Percentiles rank a stretch among this genome's conserved stretches.
phyloP scores from a whole-genome alignment of 2,113 vertebrate species.

The Rhinichthys klamathensis region DNA sequence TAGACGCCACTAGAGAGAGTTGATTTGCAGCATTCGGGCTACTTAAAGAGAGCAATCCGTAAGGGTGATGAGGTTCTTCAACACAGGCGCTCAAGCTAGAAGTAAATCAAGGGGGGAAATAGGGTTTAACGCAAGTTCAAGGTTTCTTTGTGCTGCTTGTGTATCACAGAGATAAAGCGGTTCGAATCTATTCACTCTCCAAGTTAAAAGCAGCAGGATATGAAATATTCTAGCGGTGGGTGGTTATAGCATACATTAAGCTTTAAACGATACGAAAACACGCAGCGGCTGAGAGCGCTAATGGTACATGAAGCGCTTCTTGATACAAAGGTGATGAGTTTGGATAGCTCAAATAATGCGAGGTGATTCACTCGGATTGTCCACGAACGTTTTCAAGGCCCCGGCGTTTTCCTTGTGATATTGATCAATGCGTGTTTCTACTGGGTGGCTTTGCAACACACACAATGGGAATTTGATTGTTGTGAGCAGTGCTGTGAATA shows the following conservation, averaged over 20 bases:
- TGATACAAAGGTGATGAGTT: constrained; percentile 40
- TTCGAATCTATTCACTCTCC: constrained; percentile 15
- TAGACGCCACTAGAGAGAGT: constrained; percentile 1
- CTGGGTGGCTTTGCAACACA: constrained; percentile 17
- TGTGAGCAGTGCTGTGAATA: not conserved
- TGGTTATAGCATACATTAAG: constrained; percentile 43
- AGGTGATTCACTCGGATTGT: constrained; percentile 26
- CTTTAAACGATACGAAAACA: constrained; percentile 46
- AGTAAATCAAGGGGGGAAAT: constrained; percentile 58
- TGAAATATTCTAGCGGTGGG: constrained; percentile 37
- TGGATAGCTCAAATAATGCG: constrained; percentile 44
- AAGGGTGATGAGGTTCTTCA: constrained; percentile 34
- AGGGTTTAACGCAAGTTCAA: constrained; percentile 37
- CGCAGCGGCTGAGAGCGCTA: not conserved
- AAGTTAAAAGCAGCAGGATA: constrained; percentile 1
- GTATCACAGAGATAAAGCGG: constrained; percentile 38
- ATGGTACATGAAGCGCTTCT: constrained; percentile 36
- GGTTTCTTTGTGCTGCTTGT: constrained; percentile 10
- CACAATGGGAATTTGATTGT: constrained; percentile 11
- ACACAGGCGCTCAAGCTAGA: constrained; percentile 36
- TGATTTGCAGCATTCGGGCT: constrained; percentile 36
- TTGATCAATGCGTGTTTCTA: constrained; percentile 31
- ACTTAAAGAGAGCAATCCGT: constrained; percentile 40
- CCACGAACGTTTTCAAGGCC: not conserved
- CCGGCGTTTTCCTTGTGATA: constrained; percentile 13